These are phyloP conservation scores for Lamellibrachia satsuma DNA, from an alignment of 2,888 invertebrate species.

Conservation along the genomic window DNA sequence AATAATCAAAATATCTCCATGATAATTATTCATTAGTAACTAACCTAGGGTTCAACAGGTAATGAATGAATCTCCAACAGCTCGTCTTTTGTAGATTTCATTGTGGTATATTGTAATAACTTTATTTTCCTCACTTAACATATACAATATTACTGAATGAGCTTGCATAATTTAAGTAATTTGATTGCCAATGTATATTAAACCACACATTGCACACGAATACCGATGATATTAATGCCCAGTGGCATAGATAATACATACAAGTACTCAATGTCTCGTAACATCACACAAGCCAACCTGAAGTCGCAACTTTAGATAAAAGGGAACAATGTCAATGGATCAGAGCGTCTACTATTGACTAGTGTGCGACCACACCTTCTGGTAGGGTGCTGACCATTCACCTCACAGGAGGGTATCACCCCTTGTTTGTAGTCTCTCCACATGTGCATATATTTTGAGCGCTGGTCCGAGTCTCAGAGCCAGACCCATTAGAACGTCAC, in stretches of 20 bases:
- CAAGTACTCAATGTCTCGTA: background rate
- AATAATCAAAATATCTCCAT: background rate
- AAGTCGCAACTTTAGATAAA: background rate
- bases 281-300: background rate
- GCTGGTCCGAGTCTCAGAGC: conserved; percentile 88
- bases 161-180: too few relatives aligned
- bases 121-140: too few relatives aligned
- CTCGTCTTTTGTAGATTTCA: too few relatives aligned
- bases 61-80: too few relatives aligned
- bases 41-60: too few relatives aligned
- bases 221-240: background rate
- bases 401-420: conserved; percentile 26
- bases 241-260: background rate
- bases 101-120: too few relatives aligned
- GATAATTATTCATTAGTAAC: background rate
- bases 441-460: conserved; percentile 82
- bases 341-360: background rate
- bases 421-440: conserved; percentile 81
- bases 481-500: conserved; percentile 84
- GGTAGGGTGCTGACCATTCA: background rate
- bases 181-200: background rate
- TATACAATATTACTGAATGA: too few relatives aligned
- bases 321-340: background rate
- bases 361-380: background rate
- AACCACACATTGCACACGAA: background rate